Evolutionary conservation across 2,888 invertebrate species (phyloP), one percentile per base, ranked within the genome.

Genomic region (Mimachlamys varia): DNA sequence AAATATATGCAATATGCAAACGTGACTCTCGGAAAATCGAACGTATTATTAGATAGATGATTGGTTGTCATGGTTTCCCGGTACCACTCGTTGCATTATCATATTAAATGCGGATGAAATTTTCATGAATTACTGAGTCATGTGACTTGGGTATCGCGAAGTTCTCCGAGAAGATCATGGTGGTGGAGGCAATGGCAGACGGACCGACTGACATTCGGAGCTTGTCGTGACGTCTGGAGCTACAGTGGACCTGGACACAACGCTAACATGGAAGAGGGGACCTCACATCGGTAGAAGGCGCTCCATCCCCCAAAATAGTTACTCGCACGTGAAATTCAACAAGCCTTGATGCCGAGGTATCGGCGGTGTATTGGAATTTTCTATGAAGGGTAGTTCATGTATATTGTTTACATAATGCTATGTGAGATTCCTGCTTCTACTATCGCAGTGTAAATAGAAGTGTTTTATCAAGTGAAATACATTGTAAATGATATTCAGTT

Each of bases 21-120:
- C 76, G 87, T 90, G 62, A 62, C 88, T 88, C 87, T 62, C 89
- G 91, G 90, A 92, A 90, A 92, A 92, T 92, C 92, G 92, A 92
- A 92, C 92, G 91, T 87, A 90, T 91, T 91, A 90, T 62, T 89
- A 90, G 89, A 92, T 92, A 90, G 90, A 90, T 89, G 90, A 62
- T 91, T 88, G 90, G 92, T 92, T 91, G 92, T 91, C 92, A 92
- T 92, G 92, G 91, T 89, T 92, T 90, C 90, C 88, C 91, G 76
- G 90, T 89, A 91, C 58, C 91, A 91, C 90, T 89, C 89, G 88
- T 76, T 89, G 89, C 89, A 92, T 92, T 92, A 92, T 92, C 90
- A 92, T 92, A 92, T 92, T 91, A 90, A 91, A 92, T 92, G 92
- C 89, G 91, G 90, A 90, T 92, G 89, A 90, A 92, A 92, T 90